Evolutionary conservation across 1,140 invertebrate species (phyloP).

Genomic region (Saccostrea glomerata): DNA sequence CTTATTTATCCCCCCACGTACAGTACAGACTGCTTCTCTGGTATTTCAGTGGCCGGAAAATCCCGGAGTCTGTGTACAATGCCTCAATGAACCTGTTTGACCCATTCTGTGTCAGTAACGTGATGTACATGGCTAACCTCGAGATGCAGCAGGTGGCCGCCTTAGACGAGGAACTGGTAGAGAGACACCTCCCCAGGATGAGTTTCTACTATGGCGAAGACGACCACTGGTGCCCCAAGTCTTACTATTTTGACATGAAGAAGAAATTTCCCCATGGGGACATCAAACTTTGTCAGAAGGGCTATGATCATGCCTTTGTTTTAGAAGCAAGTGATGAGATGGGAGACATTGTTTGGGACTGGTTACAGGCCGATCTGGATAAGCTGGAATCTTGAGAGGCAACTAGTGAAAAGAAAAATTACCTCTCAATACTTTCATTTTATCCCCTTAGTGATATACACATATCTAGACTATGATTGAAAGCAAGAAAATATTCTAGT

Average conservation of each 20-base stretch:
- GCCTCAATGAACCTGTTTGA: slow-evolving; percentile 75
- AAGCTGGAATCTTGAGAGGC: slow-evolving; percentile 32
- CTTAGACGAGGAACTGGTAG: slow-evolving; percentile 75
- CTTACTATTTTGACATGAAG: slow-evolving; percentile 84
- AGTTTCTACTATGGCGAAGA: slow-evolving; percentile 87
- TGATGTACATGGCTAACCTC: slow-evolving; percentile 79
- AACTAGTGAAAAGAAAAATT: too few relatives aligned
- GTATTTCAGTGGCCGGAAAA: slow-evolving; percentile 67
- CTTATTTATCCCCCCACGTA: slow-evolving; percentile 81
- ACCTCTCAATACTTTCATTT: too few relatives aligned
- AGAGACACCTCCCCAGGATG: slow-evolving; percentile 79
- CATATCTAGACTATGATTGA: too few relatives aligned
- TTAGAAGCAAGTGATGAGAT: slow-evolving; percentile 82
- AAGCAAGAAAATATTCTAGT: too few relatives aligned
- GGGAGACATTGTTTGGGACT: slow-evolving; percentile 78
- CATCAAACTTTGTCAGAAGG: slow-evolving; percentile 84
- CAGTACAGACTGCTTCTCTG: slow-evolving; percentile 70
- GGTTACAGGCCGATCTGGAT: slow-evolving; percentile 63
- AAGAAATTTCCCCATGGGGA: slow-evolving; percentile 83
- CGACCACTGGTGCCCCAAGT: slow-evolving; percentile 88
- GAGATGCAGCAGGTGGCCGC: slow-evolving; percentile 79
- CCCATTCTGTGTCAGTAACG: slow-evolving; percentile 76
- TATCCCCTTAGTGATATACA: too few relatives aligned
- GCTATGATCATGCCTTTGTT: slow-evolving; percentile 88
- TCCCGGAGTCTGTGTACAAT: slow-evolving; percentile 73